Conservation (phyloP, 2,888 invertebrate species). For the Habroteleia sp. region DNA sequence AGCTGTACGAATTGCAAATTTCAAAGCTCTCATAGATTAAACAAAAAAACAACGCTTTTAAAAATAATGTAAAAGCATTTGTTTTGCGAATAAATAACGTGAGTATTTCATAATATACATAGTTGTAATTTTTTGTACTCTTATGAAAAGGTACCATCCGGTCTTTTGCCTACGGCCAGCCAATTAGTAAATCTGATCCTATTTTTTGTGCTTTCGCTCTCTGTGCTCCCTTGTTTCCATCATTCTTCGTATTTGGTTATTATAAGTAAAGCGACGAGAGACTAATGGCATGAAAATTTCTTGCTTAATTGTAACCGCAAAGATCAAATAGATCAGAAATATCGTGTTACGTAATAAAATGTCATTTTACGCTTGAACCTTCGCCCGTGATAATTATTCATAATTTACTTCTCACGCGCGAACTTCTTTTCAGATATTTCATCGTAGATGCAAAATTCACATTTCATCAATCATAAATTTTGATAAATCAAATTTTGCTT, state of each 20-base stretch:
- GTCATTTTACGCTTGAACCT: conserved; percentile 29
- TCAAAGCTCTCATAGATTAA: too few relatives aligned
- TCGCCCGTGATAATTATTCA: conserved; percentile 34
- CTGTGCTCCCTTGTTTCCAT: conserved; percentile 18
- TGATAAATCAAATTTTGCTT: too few relatives aligned
- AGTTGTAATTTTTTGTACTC: conserved; percentile 20
- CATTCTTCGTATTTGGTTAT: conserved; percentile 1
- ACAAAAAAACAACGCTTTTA: too few relatives aligned
- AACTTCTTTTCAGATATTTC: background rate
- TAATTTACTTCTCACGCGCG: conserved; percentile 14
- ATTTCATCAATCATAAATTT: too few relatives aligned
- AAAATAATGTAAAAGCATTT: background rate
- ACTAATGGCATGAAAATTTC: conserved; percentile 34
- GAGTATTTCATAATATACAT: conserved; percentile 7
- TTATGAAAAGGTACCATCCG: conserved; percentile 23
- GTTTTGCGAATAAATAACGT: conserved; percentile 13
- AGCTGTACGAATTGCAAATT: too few relatives aligned
- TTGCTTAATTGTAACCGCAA: conserved; percentile 29
- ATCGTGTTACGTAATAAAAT: conserved; percentile 41
- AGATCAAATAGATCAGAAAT: conserved; percentile 43
- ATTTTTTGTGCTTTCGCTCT: conserved; percentile 11
- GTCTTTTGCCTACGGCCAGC: conserved; percentile 18
- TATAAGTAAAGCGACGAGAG: conserved; percentile 8
- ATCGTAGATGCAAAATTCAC: too few relatives aligned
- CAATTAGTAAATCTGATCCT: conserved; percentile 45